These are phyloP conservation scores for Aspidoscelis tigris DNA, from an alignment of 2,113 vertebrate genomes.

Conservation along the genomic window DNA sequence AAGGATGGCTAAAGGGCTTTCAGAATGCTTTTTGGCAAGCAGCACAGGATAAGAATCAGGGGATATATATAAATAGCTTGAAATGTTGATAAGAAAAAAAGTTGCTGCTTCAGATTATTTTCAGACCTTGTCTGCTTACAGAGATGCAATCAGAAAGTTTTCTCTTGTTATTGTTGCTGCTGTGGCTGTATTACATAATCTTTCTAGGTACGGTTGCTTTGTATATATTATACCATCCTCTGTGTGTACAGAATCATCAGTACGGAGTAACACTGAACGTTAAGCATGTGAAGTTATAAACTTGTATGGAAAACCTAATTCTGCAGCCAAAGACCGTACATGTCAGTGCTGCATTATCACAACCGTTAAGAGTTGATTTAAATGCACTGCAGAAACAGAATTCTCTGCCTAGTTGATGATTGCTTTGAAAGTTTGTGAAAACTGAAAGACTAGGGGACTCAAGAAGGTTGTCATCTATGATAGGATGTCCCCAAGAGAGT, in stretches of 20 bases:
- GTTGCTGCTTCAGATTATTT: conserved; percentile 53
- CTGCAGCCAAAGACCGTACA: not conserved
- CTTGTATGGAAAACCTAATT: not conserved
- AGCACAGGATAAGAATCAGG: conserved; percentile 46
- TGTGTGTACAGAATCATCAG: not conserved
- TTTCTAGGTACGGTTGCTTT: not conserved
- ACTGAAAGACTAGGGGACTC: not conserved
- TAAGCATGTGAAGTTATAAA: not conserved
- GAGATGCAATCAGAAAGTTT: conserved; percentile 44
- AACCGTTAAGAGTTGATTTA: not conserved
- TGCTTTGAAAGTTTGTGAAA: not conserved
- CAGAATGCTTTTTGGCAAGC: conserved; percentile 58
- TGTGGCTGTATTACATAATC: conserved; percentile 28
- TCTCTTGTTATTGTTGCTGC: not conserved
- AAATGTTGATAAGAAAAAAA: conserved; percentile 50
- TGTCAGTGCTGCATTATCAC: not conserved
- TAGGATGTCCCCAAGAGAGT: not conserved
- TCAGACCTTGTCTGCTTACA: conserved; percentile 42
- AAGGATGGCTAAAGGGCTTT: conserved; percentile 56
- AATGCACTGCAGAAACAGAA: not conserved
- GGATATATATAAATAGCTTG: conserved; percentile 41
- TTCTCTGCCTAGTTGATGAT: not conserved
- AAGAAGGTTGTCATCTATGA: not conserved
- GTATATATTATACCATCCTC: not conserved
- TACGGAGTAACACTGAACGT: not conserved